A percentile compares a stretch with the other conserved stretches of the same genome.
Conservation (phyloP, 2,888 invertebrate species). For the Mesorhabditis belari region DNA sequence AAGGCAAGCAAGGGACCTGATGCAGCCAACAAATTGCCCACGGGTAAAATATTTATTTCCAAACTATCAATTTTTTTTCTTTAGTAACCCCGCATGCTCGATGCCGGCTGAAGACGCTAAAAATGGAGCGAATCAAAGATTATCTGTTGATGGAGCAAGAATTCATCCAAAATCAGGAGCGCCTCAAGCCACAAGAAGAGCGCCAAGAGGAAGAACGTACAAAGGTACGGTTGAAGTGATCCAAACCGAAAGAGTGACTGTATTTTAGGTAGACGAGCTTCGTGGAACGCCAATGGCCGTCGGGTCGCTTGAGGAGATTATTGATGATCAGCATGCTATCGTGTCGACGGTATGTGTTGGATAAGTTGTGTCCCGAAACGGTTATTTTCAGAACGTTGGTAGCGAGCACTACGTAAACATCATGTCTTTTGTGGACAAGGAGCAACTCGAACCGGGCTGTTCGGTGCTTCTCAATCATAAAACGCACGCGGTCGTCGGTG, state of each 20-base stretch:
- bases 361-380: not conserved
- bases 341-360: constrained; percentile 60
- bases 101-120: constrained; percentile 86
- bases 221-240: constrained; percentile 11
- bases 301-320: constrained; percentile 97
- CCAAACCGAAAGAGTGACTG: not conserved
- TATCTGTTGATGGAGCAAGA: constrained; percentile 98
- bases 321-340: constrained; percentile 99
- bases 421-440: constrained; percentile 97
- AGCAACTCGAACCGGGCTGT: constrained; percentile 95
- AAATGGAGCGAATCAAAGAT: constrained; percentile 94
- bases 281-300: constrained; percentile 99
- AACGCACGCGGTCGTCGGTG: constrained; percentile 96
- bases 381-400: constrained; percentile 65
- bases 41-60: constrained; percentile 56
- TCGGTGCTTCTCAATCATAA: constrained; percentile 96
- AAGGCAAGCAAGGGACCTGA: constrained; percentile 81
- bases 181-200: constrained; percentile 96
- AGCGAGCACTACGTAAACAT: constrained; percentile 99
- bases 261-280: constrained; percentile 86
- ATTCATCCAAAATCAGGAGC: constrained; percentile 94
- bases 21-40: constrained; percentile 90
- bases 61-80: constrained; percentile 7
- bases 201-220: constrained; percentile 71
- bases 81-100: constrained; percentile 90